Conservation (phyloP, 2,888 invertebrate genomes). For the Synanthedon tipuliformis region DNA sequence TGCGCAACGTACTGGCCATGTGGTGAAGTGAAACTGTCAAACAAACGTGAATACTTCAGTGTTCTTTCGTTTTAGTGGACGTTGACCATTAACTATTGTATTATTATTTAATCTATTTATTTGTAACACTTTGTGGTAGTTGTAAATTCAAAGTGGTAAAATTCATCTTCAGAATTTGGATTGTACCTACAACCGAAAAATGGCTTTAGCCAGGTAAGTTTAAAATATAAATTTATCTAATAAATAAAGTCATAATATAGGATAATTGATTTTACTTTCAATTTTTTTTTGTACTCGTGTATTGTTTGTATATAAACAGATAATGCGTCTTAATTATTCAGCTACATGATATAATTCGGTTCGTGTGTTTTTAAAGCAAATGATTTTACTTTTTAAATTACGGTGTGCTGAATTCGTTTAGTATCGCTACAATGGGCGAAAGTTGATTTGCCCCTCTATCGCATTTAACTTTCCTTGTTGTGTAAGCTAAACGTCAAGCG, state of each 20-base stretch:
- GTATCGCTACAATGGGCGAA: conserved; percentile 58
- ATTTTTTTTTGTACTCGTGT: too few relatives aligned
- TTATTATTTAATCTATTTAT: conserved; percentile 11
- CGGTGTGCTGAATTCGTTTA: conserved; percentile 20
- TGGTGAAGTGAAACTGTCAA: conserved; percentile 70
- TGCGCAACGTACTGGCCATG: conserved; percentile 54
- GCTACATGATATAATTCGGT: too few relatives aligned
- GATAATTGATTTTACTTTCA: too few relatives aligned
- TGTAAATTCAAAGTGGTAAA: conserved; percentile 57
- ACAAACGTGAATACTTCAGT: conserved; percentile 38
- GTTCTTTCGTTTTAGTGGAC: conserved; percentile 42
- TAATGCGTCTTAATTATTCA: too few relatives aligned
- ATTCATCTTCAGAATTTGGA: conserved; percentile 62
- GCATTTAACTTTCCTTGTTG: conserved; percentile 66
- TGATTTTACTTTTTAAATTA: background rate
- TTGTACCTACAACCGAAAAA: conserved; percentile 60
- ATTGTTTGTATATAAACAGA: too few relatives aligned
- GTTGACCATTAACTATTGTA: conserved; percentile 16
- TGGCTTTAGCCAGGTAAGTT: conserved; percentile 71
- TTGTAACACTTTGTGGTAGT: conserved; percentile 34
- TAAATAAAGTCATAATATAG: background rate
- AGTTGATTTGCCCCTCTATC: conserved; percentile 55
- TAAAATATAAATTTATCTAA: background rate
- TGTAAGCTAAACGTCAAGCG: conserved; percentile 51
- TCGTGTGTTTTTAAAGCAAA: too few relatives aligned